These are phyloP conservation scores for Aptenodytes patagonicus DNA, from an alignment of 2,113 vertebrate species.

Conservation along the genomic window DNA sequence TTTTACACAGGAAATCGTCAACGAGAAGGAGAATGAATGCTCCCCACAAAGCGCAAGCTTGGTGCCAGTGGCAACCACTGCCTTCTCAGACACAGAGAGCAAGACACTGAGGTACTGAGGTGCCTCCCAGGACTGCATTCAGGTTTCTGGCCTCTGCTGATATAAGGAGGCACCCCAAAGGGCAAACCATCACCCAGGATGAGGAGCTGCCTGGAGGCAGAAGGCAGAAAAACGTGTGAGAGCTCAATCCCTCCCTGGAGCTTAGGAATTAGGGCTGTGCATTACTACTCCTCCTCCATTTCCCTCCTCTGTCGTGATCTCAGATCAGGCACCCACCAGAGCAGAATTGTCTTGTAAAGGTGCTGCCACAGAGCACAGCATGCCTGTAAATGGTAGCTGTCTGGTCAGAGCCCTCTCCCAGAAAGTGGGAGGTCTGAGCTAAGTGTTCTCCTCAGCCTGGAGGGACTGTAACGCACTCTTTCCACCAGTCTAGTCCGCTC, in stretches of 20 bases:
- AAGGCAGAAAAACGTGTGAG: background rate
- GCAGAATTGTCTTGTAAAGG: background rate
- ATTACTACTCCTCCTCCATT: background rate
- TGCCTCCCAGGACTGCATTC: background rate
- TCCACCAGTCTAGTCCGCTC: background rate
- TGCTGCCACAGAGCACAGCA: fast-evolving
- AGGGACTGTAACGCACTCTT: background rate
- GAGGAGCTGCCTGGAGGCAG: background rate
- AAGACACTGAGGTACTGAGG: background rate
- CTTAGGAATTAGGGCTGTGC: background rate
- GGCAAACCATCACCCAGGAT: background rate
- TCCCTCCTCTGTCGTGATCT: fast-evolving
- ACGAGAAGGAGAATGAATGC: background rate
- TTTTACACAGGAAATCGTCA: background rate
- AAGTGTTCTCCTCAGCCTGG: background rate
- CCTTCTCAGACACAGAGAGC: background rate
- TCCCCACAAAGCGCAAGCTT: background rate
- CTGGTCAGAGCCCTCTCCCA: background rate
- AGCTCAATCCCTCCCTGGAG: background rate
- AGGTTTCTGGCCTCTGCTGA: background rate
- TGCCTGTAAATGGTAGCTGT: fast-evolving
- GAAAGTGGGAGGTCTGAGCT: background rate
- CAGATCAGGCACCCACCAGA: background rate
- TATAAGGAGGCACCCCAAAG: background rate
- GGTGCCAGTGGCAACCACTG: background rate